Evolutionary conservation across 1,140 invertebrate genomes (phyloP), one percentile per base, ranked within the genome.

Genomic region (Dryas iulia): DNA sequence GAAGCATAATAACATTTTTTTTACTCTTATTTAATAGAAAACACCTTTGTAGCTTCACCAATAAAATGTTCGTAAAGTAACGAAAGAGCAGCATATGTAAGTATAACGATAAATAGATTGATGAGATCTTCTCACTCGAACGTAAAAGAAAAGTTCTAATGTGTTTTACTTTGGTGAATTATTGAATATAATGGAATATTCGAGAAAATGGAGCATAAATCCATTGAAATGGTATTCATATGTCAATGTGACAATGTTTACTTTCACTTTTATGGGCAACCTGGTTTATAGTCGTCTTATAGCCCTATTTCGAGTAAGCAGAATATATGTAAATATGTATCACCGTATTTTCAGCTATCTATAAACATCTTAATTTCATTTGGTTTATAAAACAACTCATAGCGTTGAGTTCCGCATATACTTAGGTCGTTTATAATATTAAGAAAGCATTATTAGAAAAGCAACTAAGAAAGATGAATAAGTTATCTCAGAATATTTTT

Each of bases 61-160:
- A 4, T 39, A 11, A 12, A 12, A n/a, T n/a, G n/a, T n/a, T n/a
- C n/a, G n/a, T n/a, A n/a, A 58, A 58, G 0, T 59, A 59, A 21
- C 24, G 18, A 59, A 39, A 59, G 31, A 23, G 3, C 23, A 39
- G 5, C 21, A 30, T 24, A 30, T 39, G 31, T 5, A n/a, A 24
- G 58, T 21, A 60, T 39, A 60, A 39, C 11, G 31, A 60, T 59
- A 39, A 23, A 39, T 25, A 39, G 33, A 60, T 47, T 60, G 33
- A 60, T 47, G 33, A 26, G 59, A 60, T 60, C 25, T 47, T 47
- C 24, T 8, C 2, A 60, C 21, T 26, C 4, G n/a, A 47, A 39
- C 6, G 31, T 8, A 47, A 60, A 60, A 60, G 33, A 47, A 47
- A 60, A 60, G 0, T 60, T 60, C 6, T 7, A 47, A 26, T 25